These are phyloP conservation scores for Bombyx mandarina DNA, from an alignment of 1,140 invertebrate genomes.

Conservation along the genomic window DNA sequence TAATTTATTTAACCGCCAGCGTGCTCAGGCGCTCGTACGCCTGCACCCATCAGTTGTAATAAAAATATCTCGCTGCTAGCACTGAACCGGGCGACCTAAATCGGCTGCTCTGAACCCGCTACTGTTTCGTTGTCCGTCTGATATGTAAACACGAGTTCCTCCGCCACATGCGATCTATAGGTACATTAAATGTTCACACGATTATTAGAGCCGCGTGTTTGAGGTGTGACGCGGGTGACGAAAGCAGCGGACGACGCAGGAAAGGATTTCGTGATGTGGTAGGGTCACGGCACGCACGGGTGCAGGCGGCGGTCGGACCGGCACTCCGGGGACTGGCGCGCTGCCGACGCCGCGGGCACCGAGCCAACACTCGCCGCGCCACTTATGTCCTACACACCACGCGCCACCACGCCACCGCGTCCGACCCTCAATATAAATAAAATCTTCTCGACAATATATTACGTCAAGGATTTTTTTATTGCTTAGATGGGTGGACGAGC, in stretches of 20 bases:
- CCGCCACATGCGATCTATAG: not conserved
- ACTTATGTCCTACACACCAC: constrained; percentile 54
- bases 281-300: constrained; percentile 18
- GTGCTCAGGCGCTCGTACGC: constrained; percentile 48
- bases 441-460: constrained; percentile 30
- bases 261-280: constrained; percentile 1
- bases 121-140: constrained; percentile 27
- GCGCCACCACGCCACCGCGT: constrained; percentile 23
- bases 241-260: not conserved
- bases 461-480: constrained; percentile 14
- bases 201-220: not conserved
- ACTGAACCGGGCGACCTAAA: constrained; percentile 66
- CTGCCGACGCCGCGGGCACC: constrained; percentile 52
- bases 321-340: constrained; percentile 49
- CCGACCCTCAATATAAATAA: constrained; percentile 53
- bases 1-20: constrained; percentile 51
- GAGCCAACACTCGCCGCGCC: constrained; percentile 44
- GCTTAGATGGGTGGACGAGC: not conserved
- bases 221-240: not conserved
- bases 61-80: constrained; percentile 65
- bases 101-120: constrained; percentile 34
- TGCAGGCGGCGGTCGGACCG: constrained; percentile 48
- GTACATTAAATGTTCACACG: too few relatives aligned
- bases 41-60: constrained; percentile 56
- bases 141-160: constrained; percentile 22